Base-by-base conservation (phyloP, 2,888 invertebrate genomes). In the Lycaena phlaeas region DNA sequence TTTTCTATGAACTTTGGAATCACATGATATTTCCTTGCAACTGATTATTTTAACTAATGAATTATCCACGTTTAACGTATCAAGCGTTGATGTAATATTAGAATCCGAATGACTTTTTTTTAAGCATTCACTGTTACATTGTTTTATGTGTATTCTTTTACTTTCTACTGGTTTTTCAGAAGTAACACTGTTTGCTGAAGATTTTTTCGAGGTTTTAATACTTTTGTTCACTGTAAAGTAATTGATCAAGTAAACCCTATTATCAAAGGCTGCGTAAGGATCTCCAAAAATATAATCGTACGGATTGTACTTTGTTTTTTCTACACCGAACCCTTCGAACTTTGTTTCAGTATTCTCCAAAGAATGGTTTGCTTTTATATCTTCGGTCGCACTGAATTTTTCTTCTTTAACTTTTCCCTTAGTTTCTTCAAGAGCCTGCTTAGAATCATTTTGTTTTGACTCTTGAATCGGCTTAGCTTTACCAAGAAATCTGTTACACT, bases 141-240 rank as follows among this genome's bases (percentile, higher is more conserved):
- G n/a, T n/a, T n/a, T n/a, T n/a, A n/a, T n/a, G n/a, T n/a, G n/a
- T n/a, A n/a, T n/a, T n/a, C n/a, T n/a, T n/a, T n/a, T n/a, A n/a
- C n/a, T n/a, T n/a, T n/a, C n/a, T n/a, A n/a, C n/a, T n/a, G n/a
- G n/a, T n/a, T 1, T 2, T 27, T 27, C 27, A 2, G 2, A 10
- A 4, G 27, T n/a, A 11, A 26, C 1, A 3, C 26, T 4, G 3
- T 4, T 25, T 25, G 6, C 6, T 5, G 25, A 25, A 25, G 5
- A 25, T 9, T 25, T 1, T 25, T 7, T n/a, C 25, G 4, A 28
- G 14, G 2, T 29, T 9, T 14, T 29, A 2, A 4, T 36, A 31
- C 64, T 58, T 27, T 62, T 68, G 50, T 69, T 58, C 22, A 79
- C 68, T 15, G 71, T 75, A 51, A 69, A 72, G 55, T 78, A 82